Evolutionary conservation across 2,113 vertebrate genomes (phyloP), one percentile per base, ranked within the genome.

Genomic region (Cygnus atratus): DNA sequence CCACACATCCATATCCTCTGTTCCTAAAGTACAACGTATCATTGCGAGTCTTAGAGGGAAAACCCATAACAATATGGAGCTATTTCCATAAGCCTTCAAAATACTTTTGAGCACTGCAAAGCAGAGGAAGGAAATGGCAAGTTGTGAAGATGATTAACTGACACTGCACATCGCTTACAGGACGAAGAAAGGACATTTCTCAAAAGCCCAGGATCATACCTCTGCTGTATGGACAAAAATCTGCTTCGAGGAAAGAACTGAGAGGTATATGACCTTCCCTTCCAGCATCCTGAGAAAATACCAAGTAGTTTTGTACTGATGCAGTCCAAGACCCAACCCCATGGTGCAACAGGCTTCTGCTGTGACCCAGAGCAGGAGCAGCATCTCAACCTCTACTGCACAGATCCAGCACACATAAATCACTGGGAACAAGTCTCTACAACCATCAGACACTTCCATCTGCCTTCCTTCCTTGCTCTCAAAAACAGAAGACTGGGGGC

Each of bases 91-190:
- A 58, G 41, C 1, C 75, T 48, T 39, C 57, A 39, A 71, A 83
- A 48, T 28, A 9, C 5, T 39, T 48, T 39, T 33, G 52, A 63
- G 41, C 5, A 1, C 62, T 41, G 57, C 17, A 22, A 6, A 48
- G 46, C 4, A 73, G 44, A 79, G 17, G n/a, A 43, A 19, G 39
- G 28, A 70, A 37, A 37, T 3, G 15, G 28, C 39, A 57, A 26
- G 14, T 18, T 67, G 35, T 59, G 63, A 41, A 75, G 50, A 10
- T 0, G 2, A 21, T 5, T 46, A 48, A 44, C 0, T 5, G 22
- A 19, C 77, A 79, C 37, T 70, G 39, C 3, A 0, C 9, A 19
- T 10, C 24, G 10, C 46, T 48, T 48, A 4, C n/a, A 31, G 50
- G 18, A n/a, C 10, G 7, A 68, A 19, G 37, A 90, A 11, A 81